Base-by-base conservation (phyloP, 2,888 invertebrate genomes). In the Agonopterix arenella region DNA sequence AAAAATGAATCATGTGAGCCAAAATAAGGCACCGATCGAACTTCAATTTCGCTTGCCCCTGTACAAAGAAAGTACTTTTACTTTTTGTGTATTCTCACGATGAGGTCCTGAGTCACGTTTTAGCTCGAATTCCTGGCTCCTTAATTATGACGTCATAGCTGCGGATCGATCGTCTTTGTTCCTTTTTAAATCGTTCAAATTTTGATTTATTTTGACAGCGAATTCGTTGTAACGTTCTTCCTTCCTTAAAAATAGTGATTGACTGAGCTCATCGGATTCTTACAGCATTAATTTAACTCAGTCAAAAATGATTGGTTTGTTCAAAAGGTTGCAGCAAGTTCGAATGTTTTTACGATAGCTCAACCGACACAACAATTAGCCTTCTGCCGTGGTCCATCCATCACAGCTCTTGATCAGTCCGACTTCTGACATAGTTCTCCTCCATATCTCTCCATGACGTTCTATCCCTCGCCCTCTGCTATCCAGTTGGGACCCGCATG, bases 21-120 rank as follows among this genome's bases (percentile, higher is more conserved):
- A 71, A 80, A 83, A 82, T 75, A 74, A 78, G 70, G 68, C 59
- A 70, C 70, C 69, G 67, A 78, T 78, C 76, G 77, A 77, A 73
- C 71, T 73, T 75, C 70, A 76, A 77, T 82, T 79, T 80, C 61
- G 70, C 72, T 68, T 69, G 74, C 73, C 76, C 60, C 74, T 75
- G 77, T 79, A 80, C 79, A 82, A 86, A 84, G 86, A 84, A 81
- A 84, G 80, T 66, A 83, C 86, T 85, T 79, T 86, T 88, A 86
- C 88, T 85, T 84, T 85, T 81, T 73, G 65, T 73, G 68, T 81
- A 77, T 83, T 82, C 82, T 77, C 80, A 82, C 81, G 80, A 68
- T 62, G 55, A 52, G 53, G 55, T 58, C 65, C 69, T 84, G 83
- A 88, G 70, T 86, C 84, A 85, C 66, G 57, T 66, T 60, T 61